Evolutionary conservation across 2,888 invertebrate species (phyloP).

Genomic region (Limnephilus rhombicus): DNA sequence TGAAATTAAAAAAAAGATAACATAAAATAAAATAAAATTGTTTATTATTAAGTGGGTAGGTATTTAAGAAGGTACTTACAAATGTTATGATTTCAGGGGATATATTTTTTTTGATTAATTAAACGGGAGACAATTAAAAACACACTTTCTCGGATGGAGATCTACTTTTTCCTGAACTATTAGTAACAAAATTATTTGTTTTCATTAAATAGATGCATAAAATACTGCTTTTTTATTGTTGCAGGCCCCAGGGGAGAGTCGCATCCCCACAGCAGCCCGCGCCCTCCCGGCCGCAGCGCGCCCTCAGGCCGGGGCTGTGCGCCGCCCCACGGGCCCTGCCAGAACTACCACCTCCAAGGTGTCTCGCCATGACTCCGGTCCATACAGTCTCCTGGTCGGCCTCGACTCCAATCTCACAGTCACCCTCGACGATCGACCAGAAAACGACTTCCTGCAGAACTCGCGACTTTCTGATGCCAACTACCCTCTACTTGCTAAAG

Average conservation of each 20-base stretch:
- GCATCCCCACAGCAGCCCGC: conserved; percentile 61
- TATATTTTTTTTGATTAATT: no score
- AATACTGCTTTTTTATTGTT: conserved; percentile 11
- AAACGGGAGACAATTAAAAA: no score
- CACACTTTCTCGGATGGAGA: no score
- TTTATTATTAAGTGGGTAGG: no score
- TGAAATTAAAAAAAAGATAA: no score
- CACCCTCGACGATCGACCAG: conserved; percentile 31
- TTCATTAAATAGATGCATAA: not conserved
- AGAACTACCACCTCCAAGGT: conserved; percentile 4
- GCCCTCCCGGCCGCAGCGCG: conserved; percentile 52
- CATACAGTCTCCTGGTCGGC: conserved; percentile 80
- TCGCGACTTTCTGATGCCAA: conserved; percentile 41
- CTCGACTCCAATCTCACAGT: conserved; percentile 55
- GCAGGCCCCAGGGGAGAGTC: conserved; percentile 64
- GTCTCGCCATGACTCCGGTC: conserved; percentile 75
- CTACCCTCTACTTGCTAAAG: conserved; percentile 52
- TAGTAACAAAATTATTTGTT: not conserved
- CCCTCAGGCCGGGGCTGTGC: conserved; percentile 58
- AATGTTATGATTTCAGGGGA: no score
- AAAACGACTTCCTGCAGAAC: not conserved
- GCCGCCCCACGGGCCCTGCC: conserved; percentile 46
- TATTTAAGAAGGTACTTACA: no score
- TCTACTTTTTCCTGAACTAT: no score
- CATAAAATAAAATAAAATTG: no score